These are phyloP conservation scores for Gastrophysa polygoni DNA, from an alignment of 2,888 invertebrate genomes.

Conservation along the genomic window DNA sequence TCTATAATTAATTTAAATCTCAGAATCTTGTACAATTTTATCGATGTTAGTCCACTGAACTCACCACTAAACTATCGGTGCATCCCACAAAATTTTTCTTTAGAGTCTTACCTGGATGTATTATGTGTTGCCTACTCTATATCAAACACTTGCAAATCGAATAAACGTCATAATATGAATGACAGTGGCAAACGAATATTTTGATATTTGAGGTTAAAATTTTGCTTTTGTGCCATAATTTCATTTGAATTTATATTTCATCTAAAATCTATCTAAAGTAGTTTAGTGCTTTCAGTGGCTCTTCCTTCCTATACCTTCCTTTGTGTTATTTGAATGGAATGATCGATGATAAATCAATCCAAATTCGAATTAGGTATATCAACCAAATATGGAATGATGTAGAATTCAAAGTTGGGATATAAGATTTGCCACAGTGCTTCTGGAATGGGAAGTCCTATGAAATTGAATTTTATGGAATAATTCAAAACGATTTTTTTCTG, in stretches of 20 bases:
- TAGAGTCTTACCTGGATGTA: too few relatives aligned
- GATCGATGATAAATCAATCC: not conserved
- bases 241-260: not conserved
- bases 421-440: not conserved
- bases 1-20: too few relatives aligned
- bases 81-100: too few relatives aligned
- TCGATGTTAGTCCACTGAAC: too few relatives aligned
- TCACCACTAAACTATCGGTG: too few relatives aligned
- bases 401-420: not conserved
- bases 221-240: not conserved
- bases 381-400: not conserved
- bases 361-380: not conserved
- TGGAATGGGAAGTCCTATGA: too few relatives aligned
- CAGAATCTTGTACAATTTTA: too few relatives aligned
- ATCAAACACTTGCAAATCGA: too few relatives aligned
- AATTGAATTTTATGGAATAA: not conserved
- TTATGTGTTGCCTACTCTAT: too few relatives aligned
- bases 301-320: not conserved
- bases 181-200: not conserved
- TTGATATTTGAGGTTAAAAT: conserved; percentile 1
- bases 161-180: too few relatives aligned
- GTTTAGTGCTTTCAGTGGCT: not conserved
- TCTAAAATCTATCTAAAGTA: not conserved
- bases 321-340: not conserved
- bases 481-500: not conserved